Conservation (phyloP, 64 coral and sea anemone species). For the Montipora cactus region DNA sequence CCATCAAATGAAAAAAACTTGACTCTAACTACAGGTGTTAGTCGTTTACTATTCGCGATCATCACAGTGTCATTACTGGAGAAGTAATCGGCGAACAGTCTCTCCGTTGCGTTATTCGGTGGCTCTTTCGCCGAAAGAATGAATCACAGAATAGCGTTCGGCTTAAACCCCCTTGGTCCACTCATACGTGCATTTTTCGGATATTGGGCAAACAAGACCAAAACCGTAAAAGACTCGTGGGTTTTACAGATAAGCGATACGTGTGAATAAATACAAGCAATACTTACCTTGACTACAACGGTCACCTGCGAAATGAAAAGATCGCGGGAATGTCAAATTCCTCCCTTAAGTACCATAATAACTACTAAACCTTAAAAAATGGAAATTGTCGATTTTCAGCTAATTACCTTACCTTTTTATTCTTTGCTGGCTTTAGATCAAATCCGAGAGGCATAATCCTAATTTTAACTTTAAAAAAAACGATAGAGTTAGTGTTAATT, state of each 20-base stretch:
- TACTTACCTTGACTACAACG: constrained; percentile 76
- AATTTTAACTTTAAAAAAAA: constrained; percentile 67
- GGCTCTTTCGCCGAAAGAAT: no score
- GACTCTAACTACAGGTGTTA: no score
- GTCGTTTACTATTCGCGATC: no score
- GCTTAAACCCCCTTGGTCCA: no score
- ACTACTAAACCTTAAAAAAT: no score
- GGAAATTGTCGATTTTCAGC: no score
- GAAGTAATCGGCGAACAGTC: no score
- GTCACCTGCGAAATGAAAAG: constrained; percentile 66
- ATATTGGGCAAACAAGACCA: not conserved
- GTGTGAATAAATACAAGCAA: not conserved
- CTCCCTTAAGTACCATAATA: not conserved
- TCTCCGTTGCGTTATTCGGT: no score
- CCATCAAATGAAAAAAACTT: no score
- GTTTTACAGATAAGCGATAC: not conserved
- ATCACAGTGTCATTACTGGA: no score
- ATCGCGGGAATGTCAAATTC: not conserved
- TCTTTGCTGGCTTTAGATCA: constrained; percentile 67
- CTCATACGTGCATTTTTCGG: no score
- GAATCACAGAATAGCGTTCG: no score
- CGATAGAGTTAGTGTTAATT: not conserved
- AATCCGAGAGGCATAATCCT: constrained; percentile 80
- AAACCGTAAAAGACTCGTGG: not conserved
- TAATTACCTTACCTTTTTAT: constrained; percentile 45